Conservation (phyloP, 2,113 vertebrate species). For the Neolamprologus longior region DNA sequence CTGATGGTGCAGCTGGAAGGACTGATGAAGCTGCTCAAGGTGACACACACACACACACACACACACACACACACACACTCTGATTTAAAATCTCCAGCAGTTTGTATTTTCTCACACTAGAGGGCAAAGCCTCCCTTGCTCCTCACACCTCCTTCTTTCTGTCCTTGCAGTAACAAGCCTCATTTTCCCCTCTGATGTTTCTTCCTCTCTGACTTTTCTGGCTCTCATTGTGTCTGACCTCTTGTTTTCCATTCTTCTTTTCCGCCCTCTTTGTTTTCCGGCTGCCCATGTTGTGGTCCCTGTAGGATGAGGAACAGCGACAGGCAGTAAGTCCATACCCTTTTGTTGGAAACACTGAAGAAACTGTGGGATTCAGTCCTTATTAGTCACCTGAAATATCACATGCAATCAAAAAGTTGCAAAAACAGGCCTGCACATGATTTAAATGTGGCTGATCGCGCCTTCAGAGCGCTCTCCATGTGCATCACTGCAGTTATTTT, state of each 20-base stretch:
- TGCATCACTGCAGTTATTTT: background rate
- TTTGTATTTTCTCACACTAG: slow-evolving; percentile 24
- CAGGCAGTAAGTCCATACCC: slow-evolving; percentile 89
- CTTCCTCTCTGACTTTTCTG: background rate
- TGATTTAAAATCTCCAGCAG: background rate
- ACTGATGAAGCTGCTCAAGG: slow-evolving; percentile 96
- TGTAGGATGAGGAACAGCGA: slow-evolving; percentile 94
- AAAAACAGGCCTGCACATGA: background rate
- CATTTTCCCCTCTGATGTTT: background rate
- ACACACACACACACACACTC: background rate
- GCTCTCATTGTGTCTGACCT: slow-evolving; percentile 28
- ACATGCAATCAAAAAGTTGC: background rate
- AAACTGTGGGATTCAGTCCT: background rate
- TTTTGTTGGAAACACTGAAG: background rate
- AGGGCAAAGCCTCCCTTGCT: slow-evolving; percentile 24
- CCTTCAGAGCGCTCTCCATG: background rate
- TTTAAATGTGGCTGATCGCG: background rate
- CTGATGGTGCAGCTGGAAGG: too few species aligned
- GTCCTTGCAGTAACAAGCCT: background rate
- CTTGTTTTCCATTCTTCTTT: slow-evolving; percentile 24
- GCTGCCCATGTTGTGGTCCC: slow-evolving; percentile 27
- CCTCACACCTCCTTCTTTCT: background rate
- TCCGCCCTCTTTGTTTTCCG: slow-evolving; percentile 11
- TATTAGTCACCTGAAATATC: background rate
- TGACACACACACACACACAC: slow-evolving; percentile 46